Percentiles rank a stretch among this genome's conserved stretches.
These are phyloP conservation scores for Pelecanus crispus DNA, from an alignment of 2,113 vertebrate genomes.

Conservation along the genomic window DNA sequence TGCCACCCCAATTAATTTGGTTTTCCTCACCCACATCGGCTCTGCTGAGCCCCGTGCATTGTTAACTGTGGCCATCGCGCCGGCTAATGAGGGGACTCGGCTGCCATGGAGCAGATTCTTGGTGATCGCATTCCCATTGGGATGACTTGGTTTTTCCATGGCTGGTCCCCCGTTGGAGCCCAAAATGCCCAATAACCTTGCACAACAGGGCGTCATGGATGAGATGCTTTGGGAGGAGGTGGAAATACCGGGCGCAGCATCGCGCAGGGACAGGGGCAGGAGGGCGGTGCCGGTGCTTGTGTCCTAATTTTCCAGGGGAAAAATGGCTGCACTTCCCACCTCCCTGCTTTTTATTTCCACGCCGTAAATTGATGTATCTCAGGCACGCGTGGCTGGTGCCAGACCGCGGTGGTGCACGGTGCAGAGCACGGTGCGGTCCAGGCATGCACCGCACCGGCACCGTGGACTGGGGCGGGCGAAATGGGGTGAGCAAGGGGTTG, in stretches of 20 bases:
- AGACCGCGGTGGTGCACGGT: rapidly evolving
- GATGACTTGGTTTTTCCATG: not conserved
- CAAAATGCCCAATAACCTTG: rapidly evolving
- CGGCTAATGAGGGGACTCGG: slow-evolving; percentile 10
- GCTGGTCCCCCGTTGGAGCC: no score
- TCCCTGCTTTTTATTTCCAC: not conserved
- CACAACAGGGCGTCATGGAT: rapidly evolving
- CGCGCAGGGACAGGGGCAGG: no score
- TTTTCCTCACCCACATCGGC: not conserved
- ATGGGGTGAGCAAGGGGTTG: rapidly evolving
- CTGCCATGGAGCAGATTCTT: not conserved
- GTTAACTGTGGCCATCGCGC: slow-evolving; percentile 58
- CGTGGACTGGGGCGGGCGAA: rapidly evolving
- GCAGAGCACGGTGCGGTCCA: rapidly evolving
- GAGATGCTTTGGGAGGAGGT: not conserved
- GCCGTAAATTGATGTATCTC: not conserved
- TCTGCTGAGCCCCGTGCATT: slow-evolving; percentile 40
- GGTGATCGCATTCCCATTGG: not conserved
- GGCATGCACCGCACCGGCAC: rapidly evolving
- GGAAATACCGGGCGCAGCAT: not conserved
- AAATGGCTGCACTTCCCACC: not conserved
- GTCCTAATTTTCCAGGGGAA: not conserved
- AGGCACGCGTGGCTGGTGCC: rapidly evolving
- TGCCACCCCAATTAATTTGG: slow-evolving; percentile 36
- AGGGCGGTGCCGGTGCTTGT: no score